A percentile compares a stretch with the other conserved stretches of the same genome.
phyloP scores from a whole-genome alignment of 1,140 invertebrate species.

The Palaemon carinicauda region DNA sequence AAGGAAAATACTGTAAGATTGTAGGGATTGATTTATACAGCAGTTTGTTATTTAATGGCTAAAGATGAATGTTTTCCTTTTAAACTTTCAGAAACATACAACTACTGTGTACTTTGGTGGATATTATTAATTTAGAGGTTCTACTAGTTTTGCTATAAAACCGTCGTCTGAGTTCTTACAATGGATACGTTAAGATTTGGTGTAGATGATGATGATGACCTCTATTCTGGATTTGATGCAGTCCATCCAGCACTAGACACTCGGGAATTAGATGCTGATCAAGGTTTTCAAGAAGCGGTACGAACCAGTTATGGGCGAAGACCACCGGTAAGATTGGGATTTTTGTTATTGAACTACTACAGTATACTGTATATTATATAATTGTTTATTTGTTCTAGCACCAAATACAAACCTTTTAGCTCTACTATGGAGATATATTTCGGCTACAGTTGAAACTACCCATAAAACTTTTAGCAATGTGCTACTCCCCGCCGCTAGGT shows the following conservation, averaged over 20 bases:
- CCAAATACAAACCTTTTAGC: no score
- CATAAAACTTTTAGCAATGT: no score
- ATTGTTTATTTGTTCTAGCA: no score
- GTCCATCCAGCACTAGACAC: slow-evolving; percentile 43
- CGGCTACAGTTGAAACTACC: no score
- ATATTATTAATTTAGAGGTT: not conserved
- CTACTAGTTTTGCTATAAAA: not conserved
- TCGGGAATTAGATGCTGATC: slow-evolving; percentile 10
- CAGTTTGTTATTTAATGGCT: no score
- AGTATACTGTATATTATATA: not conserved
- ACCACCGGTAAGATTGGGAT: slow-evolving; percentile 13
- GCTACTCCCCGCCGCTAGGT: no score
- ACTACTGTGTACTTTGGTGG: not conserved
- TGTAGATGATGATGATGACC: slow-evolving; percentile 32
- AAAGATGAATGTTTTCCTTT: no score
- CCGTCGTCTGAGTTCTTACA: not conserved
- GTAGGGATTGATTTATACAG: no score
- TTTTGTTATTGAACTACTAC: no score
- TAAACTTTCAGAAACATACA: not conserved
- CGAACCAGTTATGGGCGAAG: slow-evolving; percentile 45
- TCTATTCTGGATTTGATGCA: slow-evolving; percentile 37
- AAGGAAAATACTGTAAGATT: no score
- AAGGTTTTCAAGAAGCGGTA: slow-evolving; percentile 46
- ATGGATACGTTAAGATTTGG: slow-evolving; percentile 40
- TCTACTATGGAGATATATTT: no score